Conservation (phyloP, 2,888 invertebrate species). For the Drosophila neonasuta region DNA sequence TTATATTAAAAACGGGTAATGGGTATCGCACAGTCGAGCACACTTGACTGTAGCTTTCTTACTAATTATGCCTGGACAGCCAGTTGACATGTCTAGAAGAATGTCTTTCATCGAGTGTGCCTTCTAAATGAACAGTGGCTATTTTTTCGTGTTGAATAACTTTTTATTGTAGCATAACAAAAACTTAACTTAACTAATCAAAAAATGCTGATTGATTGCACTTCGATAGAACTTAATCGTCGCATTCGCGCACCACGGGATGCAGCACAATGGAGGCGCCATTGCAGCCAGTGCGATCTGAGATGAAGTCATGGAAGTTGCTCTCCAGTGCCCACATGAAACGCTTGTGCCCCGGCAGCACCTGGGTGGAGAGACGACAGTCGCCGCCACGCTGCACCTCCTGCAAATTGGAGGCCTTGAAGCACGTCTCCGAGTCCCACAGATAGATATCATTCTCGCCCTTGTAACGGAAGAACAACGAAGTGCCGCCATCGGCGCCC, state of each 20-base stretch:
- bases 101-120: no score
- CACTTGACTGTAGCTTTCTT: no score
- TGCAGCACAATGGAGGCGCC: slow-evolving; percentile 85
- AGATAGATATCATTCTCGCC: slow-evolving; percentile 85
- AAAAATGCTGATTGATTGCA: background rate
- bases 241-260: slow-evolving; percentile 84
- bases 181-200: slow-evolving; percentile 36
- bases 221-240: slow-evolving; percentile 54
- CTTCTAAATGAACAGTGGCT: background rate
- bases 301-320: slow-evolving; percentile 86
- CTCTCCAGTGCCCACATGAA: slow-evolving; percentile 87
- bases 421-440: slow-evolving; percentile 85
- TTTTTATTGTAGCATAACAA: slow-evolving; percentile 36
- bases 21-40: no score
- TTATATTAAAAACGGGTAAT: no score
- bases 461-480: slow-evolving; percentile 85
- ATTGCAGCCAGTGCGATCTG: slow-evolving; percentile 84
- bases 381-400: slow-evolving; percentile 85
- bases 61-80: background rate
- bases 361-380: slow-evolving; percentile 85
- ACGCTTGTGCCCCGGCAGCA: slow-evolving; percentile 84
- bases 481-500: slow-evolving; percentile 85
- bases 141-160: background rate
- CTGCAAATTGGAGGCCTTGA: slow-evolving; percentile 84
- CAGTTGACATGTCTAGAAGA: background rate